Evolutionary conservation across 2,888 invertebrate species (phyloP), one percentile per base, ranked within the genome.

Genomic region (Cyaniris semiargus): DNA sequence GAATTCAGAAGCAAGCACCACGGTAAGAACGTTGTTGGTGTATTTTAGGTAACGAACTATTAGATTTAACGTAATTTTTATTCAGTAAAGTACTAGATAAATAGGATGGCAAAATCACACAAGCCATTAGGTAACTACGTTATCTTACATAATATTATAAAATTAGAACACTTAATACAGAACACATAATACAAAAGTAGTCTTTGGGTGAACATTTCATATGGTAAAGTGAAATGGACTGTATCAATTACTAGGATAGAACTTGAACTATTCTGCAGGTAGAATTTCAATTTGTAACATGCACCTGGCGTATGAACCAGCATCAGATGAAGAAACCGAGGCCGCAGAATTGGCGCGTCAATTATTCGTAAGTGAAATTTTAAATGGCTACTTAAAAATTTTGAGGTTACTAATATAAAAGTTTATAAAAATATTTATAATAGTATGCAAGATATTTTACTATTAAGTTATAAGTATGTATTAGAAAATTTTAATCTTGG

Each of bases 351-450:
- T 71, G 1, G 71, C 34, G 15, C 70, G 71, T 13, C 70, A 76
- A 70, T 70, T 71, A 44, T 79, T 88, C 1, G 82, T 92, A 3
- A 94, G 94, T 79, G 66, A 76, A 6, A 60, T 66, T 60, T 66
- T 31, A 60, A 21, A 60, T 53, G 5, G 5, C 15, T 15, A 53
- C 53, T 3, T 8, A 13, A 44, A 44, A 13, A 44, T 8, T 8
- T 44, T 44, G 8, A 27, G 27, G 27, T 27, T 27, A 27, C 1
- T 27, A 27, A 27, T 27, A 27, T 27, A 27, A 27, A 34, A 34
- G 6, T 34, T 34, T 34, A 6, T 6, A 34, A 7, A 34, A 34
- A 34, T 34, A 34, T 27, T 27, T 7, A 34, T 34, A 34, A 34
- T 34, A 34, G 34, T 34, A 34, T 34, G 7, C 34, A 6, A 27